Evolutionary conservation across 2,888 invertebrate species (phyloP).

Genomic region (Druceiella hillmani): DNA sequence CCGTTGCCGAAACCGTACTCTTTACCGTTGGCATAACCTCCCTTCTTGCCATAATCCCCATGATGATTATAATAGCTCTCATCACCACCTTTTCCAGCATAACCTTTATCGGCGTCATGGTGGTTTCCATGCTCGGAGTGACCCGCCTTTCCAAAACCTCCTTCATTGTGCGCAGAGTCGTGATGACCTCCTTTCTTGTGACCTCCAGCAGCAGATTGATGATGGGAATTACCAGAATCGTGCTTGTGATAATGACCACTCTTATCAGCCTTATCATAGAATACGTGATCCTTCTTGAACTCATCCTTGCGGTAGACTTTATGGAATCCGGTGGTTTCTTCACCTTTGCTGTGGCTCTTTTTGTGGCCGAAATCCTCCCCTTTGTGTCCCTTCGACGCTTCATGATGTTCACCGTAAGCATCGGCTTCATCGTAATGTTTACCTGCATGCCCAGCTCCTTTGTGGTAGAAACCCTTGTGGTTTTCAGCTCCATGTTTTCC

Average conservation of each 20-base stretch:
- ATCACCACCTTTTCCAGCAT: conserved; percentile 52
- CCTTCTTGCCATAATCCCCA: conserved; percentile 51
- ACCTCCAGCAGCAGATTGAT: conserved; percentile 50
- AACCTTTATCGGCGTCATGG: conserved; percentile 48
- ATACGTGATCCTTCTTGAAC: conserved; percentile 70
- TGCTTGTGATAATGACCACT: conserved; percentile 62
- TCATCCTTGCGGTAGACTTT: conserved; percentile 72
- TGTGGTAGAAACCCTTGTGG: conserved; percentile 47
- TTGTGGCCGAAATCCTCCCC: conserved; percentile 52
- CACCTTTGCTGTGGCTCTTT: conserved; percentile 61
- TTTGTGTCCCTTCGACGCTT: conserved; percentile 45
- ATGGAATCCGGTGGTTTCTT: conserved; percentile 65
- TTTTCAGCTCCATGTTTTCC: conserved; percentile 51
- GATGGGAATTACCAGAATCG: conserved; percentile 50
- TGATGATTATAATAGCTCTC: conserved; percentile 51
- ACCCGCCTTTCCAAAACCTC: conserved; percentile 52
- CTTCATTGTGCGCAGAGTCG: conserved; percentile 48
- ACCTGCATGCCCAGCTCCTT: conserved; percentile 47
- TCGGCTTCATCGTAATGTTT: conserved; percentile 47
- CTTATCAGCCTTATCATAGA: conserved; percentile 67
- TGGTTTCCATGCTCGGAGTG: conserved; percentile 52
- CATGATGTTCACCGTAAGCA: conserved; percentile 47
- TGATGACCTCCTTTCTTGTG: conserved; percentile 52
- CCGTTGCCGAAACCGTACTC: conserved; percentile 44
- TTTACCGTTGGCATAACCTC: conserved; percentile 42